Conservation (phyloP, 2,797 vertebrate genomes). For the Helarctos malayanus region DNA sequence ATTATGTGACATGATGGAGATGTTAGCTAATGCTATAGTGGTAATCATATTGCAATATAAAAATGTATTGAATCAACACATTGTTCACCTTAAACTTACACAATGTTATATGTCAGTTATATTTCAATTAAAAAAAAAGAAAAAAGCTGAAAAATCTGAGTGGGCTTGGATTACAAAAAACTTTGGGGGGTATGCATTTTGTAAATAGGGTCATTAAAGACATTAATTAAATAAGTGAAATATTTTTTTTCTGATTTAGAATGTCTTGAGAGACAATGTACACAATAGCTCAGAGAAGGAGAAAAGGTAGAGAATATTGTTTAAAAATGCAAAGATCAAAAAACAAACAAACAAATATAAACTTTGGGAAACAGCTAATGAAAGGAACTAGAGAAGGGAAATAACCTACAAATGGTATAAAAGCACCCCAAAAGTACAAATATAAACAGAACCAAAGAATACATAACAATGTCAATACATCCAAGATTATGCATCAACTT, state of each 20-base stretch:
- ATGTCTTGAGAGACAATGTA: background rate
- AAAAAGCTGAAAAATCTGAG: background rate
- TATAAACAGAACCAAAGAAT: background rate
- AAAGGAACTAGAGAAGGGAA: background rate
- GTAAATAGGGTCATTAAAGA: background rate
- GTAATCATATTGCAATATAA: background rate
- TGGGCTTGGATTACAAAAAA: background rate
- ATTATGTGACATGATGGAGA: background rate
- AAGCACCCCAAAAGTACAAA: background rate
- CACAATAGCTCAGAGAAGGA: background rate
- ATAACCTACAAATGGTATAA: background rate
- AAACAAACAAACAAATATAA: background rate
- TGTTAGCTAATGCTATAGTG: background rate
- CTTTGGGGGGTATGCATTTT: background rate
- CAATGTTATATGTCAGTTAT: background rate
- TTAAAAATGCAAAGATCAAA: background rate
- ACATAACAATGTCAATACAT: background rate
- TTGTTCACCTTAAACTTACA: background rate
- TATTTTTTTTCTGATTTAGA: background rate
- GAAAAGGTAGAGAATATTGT: background rate
- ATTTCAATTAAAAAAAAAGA: background rate
- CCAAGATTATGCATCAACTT: background rate
- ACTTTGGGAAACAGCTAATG: background rate
- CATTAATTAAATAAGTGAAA: background rate
- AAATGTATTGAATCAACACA: background rate